These are phyloP conservation scores for Neoitamus cyanurus DNA, from an alignment of 2,888 invertebrate genomes.

Conservation along the genomic window DNA sequence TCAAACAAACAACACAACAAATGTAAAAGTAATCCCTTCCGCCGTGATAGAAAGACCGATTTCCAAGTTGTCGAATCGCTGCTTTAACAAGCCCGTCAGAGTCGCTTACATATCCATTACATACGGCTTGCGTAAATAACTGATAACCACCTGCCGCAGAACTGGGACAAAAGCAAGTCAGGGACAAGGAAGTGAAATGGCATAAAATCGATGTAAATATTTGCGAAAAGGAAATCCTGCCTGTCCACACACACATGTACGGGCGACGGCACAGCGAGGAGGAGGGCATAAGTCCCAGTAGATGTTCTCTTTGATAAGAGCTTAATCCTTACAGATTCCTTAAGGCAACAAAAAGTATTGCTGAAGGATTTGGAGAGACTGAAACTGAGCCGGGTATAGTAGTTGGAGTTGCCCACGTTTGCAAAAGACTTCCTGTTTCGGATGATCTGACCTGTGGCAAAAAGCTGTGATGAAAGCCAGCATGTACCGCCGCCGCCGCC, in stretches of 20 bases:
- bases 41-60: not conserved
- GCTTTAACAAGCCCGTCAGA: not conserved
- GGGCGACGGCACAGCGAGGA: not conserved
- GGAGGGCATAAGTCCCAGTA: not conserved
- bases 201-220: not conserved
- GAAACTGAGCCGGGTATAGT: not conserved
- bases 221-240: not conserved
- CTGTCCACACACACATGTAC: not conserved
- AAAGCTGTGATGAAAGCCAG: not conserved
- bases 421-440: not conserved
- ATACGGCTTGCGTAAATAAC: not conserved
- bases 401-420: not conserved
- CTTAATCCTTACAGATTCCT: slow-evolving; percentile 1
- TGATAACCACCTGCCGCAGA: not conserved
- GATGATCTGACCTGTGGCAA: not conserved
- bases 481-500: not conserved
- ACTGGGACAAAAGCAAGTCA: not conserved
- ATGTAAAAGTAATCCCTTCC: not conserved
- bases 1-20: not conserved
- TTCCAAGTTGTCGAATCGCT: not conserved
- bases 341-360: not conserved
- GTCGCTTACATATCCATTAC: not conserved
- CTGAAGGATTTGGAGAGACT: not conserved
- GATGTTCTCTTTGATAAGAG: not conserved
- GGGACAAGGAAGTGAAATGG: not conserved